Evolutionary conservation across 1,140 invertebrate species (phyloP).

Genomic region (Micrasema longulum): DNA sequence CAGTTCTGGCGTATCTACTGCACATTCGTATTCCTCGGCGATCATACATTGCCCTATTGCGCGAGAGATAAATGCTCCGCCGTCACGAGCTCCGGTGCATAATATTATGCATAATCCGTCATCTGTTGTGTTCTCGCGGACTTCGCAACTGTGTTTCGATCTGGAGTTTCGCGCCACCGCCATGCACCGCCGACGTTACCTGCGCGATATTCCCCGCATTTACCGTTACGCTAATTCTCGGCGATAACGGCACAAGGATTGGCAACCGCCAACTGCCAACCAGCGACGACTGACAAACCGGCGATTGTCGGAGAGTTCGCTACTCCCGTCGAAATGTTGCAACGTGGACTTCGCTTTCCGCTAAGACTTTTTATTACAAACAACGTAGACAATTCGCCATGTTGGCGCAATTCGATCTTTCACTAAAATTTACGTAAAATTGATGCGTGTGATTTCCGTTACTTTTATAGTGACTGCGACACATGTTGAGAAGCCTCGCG

Average conservation of each 20-base stretch:
- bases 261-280: not conserved
- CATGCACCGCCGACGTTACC: not conserved
- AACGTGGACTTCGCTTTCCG: constrained; percentile 1
- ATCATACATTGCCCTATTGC: not conserved
- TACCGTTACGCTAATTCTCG: constrained; percentile 19
- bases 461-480: not conserved
- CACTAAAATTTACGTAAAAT: no score
- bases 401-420: no score
- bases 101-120: constrained; percentile 17
- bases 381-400: no score
- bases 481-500: constrained; percentile 17
- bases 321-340: constrained; percentile 6
- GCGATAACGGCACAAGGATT: not conserved
- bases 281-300: not conserved
- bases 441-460: no score
- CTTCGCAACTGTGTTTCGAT: constrained; percentile 19
- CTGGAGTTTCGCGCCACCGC: not conserved
- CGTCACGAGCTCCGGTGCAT: not conserved
- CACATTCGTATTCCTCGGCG: not conserved
- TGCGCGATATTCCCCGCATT: no score
- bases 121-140: not conserved
- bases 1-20: not conserved
- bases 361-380: no score
- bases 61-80: no score
- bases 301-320: not conserved